Evolutionary conservation across 2,888 invertebrate species (phyloP).

Genomic region (Exocentrus adspersus): DNA sequence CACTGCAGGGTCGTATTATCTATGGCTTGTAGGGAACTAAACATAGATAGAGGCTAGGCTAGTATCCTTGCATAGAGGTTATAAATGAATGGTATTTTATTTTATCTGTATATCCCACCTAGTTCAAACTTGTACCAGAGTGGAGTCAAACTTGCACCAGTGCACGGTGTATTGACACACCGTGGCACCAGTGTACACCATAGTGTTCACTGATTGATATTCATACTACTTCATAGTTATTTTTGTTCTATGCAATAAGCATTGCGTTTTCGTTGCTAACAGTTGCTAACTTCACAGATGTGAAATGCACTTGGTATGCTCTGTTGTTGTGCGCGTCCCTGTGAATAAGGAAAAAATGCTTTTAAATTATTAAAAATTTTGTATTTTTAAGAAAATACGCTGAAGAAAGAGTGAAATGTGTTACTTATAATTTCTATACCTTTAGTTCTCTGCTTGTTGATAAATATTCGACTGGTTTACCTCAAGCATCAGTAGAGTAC

Average conservation of each 20-base stretch:
- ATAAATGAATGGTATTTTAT: too few species aligned
- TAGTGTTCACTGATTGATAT: too few species aligned
- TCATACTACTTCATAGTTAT: too few species aligned
- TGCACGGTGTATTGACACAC: too few species aligned
- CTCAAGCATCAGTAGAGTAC: conserved; percentile 30
- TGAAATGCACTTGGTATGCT: conserved; percentile 35
- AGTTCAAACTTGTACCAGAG: background rate
- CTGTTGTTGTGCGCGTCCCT: conserved; percentile 53
- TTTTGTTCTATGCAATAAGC: too few species aligned
- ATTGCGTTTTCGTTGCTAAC: background rate
- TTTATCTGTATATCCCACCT: background rate
- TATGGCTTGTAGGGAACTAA: too few species aligned
- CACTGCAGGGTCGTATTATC: too few species aligned
- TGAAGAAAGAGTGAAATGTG: conserved; percentile 30
- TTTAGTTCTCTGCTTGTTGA: conserved; percentile 30
- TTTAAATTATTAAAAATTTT: conserved; percentile 27
- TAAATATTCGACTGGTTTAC: conserved; percentile 38
- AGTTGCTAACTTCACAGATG: conserved; percentile 37
- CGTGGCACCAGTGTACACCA: too few species aligned
- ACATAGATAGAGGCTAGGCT: too few species aligned
- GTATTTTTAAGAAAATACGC: conserved; percentile 13
- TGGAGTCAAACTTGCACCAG: too few species aligned
- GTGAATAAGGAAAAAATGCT: conserved; percentile 40
- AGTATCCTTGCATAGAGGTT: too few species aligned
- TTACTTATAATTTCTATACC: conserved; percentile 30